Conservation (phyloP, 2,797 vertebrate species). For the Carduelis carduelis region DNA sequence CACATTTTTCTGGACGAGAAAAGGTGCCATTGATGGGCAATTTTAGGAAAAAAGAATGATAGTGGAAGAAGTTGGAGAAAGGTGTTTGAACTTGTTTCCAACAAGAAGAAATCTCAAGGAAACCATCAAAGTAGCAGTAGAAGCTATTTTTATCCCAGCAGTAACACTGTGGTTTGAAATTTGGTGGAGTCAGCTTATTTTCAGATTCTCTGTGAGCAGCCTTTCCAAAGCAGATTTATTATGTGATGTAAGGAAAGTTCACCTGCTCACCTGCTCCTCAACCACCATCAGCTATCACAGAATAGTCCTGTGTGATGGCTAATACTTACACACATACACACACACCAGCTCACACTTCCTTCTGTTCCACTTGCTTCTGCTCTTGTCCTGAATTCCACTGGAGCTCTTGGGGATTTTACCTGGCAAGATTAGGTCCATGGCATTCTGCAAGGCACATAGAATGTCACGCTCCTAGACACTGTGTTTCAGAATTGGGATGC, state of each 20-base stretch:
- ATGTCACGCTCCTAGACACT: neutral
- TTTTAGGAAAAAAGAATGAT: neutral
- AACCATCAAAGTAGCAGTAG: neutral
- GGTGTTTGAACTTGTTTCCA: neutral
- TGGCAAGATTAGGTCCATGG: neutral
- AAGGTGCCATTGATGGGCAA: neutral
- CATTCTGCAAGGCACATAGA: neutral
- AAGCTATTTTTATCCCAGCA: fast-evolving
- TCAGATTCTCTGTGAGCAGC: neutral
- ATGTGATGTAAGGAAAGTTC: neutral
- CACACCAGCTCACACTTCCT: neutral
- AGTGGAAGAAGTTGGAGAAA: neutral
- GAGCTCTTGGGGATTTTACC: neutral
- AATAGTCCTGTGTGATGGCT: neutral
- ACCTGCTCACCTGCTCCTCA: neutral
- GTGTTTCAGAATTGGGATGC: neutral
- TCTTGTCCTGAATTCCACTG: neutral
- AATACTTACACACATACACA: neutral
- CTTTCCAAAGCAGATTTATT: neutral
- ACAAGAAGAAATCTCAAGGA: neutral
- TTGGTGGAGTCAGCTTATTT: neutral
- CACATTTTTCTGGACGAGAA: neutral
- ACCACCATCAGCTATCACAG: neutral
- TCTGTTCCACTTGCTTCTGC: neutral
- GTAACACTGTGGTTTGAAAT: neutral